Evolutionary conservation across 2,797 vertebrate genomes (phyloP).

Genomic region (Clarias fuscus): DNA sequence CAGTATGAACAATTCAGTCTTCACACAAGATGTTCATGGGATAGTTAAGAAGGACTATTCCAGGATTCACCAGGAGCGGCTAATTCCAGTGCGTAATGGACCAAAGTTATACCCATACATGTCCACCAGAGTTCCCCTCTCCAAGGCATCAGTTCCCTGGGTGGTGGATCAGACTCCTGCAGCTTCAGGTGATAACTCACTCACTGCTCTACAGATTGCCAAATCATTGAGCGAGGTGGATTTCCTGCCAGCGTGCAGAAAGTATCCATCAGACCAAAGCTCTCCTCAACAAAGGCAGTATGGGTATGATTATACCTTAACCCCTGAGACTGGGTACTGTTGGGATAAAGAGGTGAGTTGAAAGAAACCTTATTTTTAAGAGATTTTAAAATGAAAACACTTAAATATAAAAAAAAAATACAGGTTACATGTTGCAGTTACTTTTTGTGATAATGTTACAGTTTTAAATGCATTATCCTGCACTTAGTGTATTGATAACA

Average conservation of each 20-base stretch:
- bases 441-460: neutral
- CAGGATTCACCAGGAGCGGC: slow-evolving; percentile 60
- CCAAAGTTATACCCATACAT: slow-evolving; percentile 66
- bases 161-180: slow-evolving; percentile 59
- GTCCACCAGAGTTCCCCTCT: slow-evolving; percentile 54
- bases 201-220: slow-evolving; percentile 81
- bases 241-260: slow-evolving; percentile 70
- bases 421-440: neutral
- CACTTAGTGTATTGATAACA: neutral
- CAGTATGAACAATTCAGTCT: slow-evolving; percentile 70
- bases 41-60: slow-evolving; percentile 60
- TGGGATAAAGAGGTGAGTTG: slow-evolving; percentile 75
- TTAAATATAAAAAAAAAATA: neutral
- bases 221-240: slow-evolving; percentile 81
- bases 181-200: slow-evolving; percentile 76
- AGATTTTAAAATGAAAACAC: neutral
- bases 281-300: slow-evolving; percentile 61
- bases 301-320: slow-evolving; percentile 64
- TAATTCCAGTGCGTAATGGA: slow-evolving; percentile 46
- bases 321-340: slow-evolving; percentile 62
- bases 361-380: neutral
- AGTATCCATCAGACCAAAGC: slow-evolving; percentile 38
- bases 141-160: slow-evolving; percentile 67
- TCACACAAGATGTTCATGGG: slow-evolving; percentile 62
- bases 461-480: neutral